Evolutionary conservation across 2,113 vertebrate species (phyloP).

Genomic region (Sebastes schlegelii): DNA sequence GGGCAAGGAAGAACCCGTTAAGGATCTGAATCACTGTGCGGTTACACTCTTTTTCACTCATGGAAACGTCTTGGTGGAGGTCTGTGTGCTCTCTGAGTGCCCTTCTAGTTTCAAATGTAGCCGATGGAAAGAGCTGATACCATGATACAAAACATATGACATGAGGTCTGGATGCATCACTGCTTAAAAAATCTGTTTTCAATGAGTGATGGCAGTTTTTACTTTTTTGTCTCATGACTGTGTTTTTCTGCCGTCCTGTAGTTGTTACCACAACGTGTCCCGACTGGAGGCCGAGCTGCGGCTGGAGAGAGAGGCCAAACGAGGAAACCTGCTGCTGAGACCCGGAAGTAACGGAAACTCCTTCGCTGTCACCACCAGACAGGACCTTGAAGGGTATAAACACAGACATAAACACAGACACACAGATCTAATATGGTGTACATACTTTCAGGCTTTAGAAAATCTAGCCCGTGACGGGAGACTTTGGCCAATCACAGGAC

Average conservation of each 20-base stretch:
- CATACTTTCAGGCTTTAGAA: no score
- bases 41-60: no score
- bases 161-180: neutral
- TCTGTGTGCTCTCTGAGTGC: no score
- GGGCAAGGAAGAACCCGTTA: no score
- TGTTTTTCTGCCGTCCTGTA: conserved; percentile 25
- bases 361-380: conserved; percentile 84
- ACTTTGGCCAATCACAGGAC: no score
- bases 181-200: neutral
- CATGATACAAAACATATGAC: neutral
- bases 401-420: neutral
- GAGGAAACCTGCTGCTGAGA: conserved; percentile 87
- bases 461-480: no score
- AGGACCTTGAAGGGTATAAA: conserved; percentile 80
- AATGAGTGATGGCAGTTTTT: neutral
- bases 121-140: neutral
- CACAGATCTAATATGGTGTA: neutral
- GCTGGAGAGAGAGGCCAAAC: conserved; percentile 78
- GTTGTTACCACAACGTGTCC: conserved; percentile 85
- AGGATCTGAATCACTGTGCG: no score
- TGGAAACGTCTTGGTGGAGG: no score
- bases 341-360: conserved; percentile 72
- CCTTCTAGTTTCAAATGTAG: neutral
- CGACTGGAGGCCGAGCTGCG: conserved; percentile 84
- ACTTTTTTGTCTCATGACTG: neutral